phyloP scores from a whole-genome alignment of 2,888 invertebrate species.

The Temnothorax ravouxi region DNA sequence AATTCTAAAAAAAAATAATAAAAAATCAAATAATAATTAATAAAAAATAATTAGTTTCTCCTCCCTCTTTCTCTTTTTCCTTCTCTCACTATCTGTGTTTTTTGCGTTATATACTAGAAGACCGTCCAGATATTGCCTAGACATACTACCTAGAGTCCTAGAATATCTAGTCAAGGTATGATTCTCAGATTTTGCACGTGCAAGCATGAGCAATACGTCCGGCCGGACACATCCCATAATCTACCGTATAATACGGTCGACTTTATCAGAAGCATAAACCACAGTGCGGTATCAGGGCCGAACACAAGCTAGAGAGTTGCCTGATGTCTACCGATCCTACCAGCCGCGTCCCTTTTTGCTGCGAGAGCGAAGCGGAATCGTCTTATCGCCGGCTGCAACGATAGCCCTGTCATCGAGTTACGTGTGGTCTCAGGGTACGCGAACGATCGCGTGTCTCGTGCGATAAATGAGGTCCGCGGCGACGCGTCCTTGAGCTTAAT shows the following conservation, averaged over 20 bases:
- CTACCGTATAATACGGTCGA: conserved; percentile 73
- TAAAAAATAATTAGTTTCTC: background rate
- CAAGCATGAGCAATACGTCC: conserved; percentile 69
- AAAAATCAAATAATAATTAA: background rate
- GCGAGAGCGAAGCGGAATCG: conserved; percentile 9
- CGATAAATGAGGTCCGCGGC: conserved; percentile 41
- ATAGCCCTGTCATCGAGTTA: conserved; percentile 37
- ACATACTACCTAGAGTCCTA: background rate
- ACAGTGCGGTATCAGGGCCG: conserved; percentile 55
- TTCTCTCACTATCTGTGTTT: background rate
- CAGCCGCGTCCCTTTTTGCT: conserved; percentile 10
- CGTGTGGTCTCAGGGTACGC: conserved; percentile 17
- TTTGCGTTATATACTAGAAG: background rate
- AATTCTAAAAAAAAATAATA: background rate
- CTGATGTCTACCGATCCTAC: conserved; percentile 43
- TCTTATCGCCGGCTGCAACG: conserved; percentile 23
- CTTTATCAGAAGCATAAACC: conserved; percentile 79
- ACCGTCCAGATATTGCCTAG: background rate
- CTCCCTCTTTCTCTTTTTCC: background rate
- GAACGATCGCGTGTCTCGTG: conserved; percentile 40
- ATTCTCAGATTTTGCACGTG: conserved; percentile 49
- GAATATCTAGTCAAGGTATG: background rate
- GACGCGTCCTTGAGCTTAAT: conserved; percentile 48
- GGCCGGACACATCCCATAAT: conserved; percentile 78
- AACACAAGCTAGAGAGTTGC: conserved; percentile 25